Base-by-base conservation (phyloP, 2,113 vertebrate genomes). In the Circaetus cinerascens region DNA sequence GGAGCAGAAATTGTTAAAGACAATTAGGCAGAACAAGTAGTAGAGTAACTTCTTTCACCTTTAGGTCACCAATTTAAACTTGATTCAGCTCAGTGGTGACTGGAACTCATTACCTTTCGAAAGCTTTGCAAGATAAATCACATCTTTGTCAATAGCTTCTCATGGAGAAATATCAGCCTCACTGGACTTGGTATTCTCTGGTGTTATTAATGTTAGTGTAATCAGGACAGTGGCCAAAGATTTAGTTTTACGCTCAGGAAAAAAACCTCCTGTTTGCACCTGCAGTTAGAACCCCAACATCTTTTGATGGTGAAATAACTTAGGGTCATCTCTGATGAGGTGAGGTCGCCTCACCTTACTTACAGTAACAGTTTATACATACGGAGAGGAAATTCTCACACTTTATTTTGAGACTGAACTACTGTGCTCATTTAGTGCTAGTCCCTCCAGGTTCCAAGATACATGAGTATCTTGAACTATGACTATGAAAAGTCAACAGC, bases 1-100 rank as follows among this genome's bases (percentile, higher is more conserved):
- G 50, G 29, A 73, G 32, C 43, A 91, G 66, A 88, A 91, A 83
- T 38, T 85, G 77, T 68, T 51, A 20, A 41, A 87, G 51, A n/a
- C 19, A 87, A 57, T 96, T 84, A 93, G 89, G 60, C 80, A 94
- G 68, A 85, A 80, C 53, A 91, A 91, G 43, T 38, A 79, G n/a
- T 16, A 86, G 32, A 88, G 46, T 48, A 75, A 66, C 50, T 89
- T 78, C 27, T 78, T 86, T 82, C 75, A 50, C 69, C 79, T 79
- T 71, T 50, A 79, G 75, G 87, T 75, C 87, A 71, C 79, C 34
- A 71, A 62, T 78, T 85, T 67, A 79, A 88, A 79, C 84, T 55
- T 23, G 46, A 36, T 75, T 56, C 30, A 62, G 41, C 32, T 79
- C 75, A 91, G n/a, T 53, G 50, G 36, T 56, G 56, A 78, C 60